These are phyloP conservation scores for Pammene aurita DNA, from an alignment of 2,888 invertebrate genomes.

Conservation along the genomic window DNA sequence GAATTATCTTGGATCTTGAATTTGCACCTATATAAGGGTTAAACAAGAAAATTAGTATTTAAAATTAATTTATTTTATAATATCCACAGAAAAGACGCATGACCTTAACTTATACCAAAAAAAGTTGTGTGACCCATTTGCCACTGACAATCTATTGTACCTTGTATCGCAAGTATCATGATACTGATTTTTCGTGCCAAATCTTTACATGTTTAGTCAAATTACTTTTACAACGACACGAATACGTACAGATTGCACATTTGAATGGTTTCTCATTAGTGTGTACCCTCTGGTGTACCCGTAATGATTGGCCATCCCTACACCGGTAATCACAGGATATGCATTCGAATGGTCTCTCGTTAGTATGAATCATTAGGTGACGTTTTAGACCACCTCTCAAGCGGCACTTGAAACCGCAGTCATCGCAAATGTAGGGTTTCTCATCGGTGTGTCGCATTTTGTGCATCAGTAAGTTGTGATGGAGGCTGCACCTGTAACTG, in stretches of 20 bases:
- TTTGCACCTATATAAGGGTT: no score
- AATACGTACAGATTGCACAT: conserved; percentile 14
- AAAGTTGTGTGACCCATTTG: no score
- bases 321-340: conserved; percentile 1
- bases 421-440: background rate
- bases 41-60: no score
- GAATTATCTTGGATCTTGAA: no score
- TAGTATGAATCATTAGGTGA: conserved; percentile 16
- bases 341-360: conserved; percentile 7
- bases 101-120: no score
- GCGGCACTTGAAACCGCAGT: conserved; percentile 1
- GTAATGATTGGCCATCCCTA: background rate
- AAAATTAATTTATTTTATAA: no score
- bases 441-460: conserved; percentile 5
- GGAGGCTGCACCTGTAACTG: background rate
- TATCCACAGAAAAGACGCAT: no score
- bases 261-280: conserved; percentile 16
- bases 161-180: no score
- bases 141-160: no score
- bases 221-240: conserved; percentile 21
- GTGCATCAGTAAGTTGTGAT: conserved; percentile 9
- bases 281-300: conserved; percentile 12
- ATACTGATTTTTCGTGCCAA: background rate
- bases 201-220: conserved; percentile 5
- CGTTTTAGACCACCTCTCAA: conserved; percentile 15